Evolutionary conservation across 2,113 vertebrate species (phyloP).

Genomic region (Bombycilla garrulus): DNA sequence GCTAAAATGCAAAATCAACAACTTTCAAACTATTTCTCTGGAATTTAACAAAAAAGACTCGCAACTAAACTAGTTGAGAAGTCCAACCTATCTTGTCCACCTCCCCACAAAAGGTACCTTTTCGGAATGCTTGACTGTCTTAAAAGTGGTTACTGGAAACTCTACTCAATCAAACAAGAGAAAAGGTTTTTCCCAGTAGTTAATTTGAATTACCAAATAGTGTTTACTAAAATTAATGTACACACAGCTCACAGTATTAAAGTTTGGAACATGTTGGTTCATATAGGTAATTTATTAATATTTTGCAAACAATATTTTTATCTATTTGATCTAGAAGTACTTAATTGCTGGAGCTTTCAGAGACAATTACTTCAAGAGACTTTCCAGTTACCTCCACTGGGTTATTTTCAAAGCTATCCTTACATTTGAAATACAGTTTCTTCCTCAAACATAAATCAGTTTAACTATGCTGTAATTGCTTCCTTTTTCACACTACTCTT

Average conservation of each 20-base stretch:
- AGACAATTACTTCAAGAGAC: background rate
- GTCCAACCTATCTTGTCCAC: background rate
- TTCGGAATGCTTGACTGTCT: background rate
- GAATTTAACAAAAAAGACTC: background rate
- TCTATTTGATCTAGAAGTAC: background rate
- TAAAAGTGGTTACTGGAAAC: background rate
- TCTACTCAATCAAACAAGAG: background rate
- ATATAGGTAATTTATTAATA: background rate
- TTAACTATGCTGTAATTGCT: background rate
- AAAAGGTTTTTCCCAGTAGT: background rate
- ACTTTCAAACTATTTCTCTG: background rate
- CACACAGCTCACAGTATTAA: rapidly evolving
- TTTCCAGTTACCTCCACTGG: background rate
- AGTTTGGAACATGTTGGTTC: background rate
- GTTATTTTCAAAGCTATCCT: background rate
- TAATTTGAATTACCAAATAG: background rate
- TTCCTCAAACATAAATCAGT: background rate
- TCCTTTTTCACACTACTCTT: background rate
- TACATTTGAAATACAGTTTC: background rate
- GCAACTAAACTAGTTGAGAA: background rate
- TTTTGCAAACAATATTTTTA: background rate
- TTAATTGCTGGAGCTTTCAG: background rate
- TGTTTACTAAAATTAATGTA: background rate
- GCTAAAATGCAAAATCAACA: background rate
- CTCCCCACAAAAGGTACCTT: background rate